Evolutionary conservation across 2,113 vertebrate genomes (phyloP).

Genomic region (Gasterosteus aculeatus): DNA sequence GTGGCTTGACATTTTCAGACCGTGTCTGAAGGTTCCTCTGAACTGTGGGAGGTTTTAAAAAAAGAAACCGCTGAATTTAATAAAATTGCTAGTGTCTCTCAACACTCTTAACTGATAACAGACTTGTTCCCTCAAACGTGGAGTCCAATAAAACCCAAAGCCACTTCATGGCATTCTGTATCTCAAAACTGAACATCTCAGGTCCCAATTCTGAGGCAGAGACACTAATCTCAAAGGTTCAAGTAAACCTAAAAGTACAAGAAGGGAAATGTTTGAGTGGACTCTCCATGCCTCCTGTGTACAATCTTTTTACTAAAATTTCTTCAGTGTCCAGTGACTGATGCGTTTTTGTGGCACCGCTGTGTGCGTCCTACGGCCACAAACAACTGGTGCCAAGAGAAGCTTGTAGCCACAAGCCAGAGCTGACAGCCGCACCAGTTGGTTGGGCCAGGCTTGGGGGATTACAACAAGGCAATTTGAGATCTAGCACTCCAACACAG

Average conservation of each 20-base stretch:
- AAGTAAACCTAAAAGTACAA: not conserved
- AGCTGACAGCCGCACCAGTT: slow-evolving; percentile 60
- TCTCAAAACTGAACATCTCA: not conserved
- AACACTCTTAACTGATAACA: not conserved
- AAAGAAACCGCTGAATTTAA: slow-evolving; percentile 38
- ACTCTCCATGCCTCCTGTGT: not conserved
- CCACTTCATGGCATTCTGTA: not conserved
- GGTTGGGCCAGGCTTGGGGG: slow-evolving; percentile 68
- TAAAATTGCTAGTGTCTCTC: not conserved
- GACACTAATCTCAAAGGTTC: not conserved
- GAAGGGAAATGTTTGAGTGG: not conserved
- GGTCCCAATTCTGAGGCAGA: not conserved
- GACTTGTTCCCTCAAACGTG: slow-evolving; percentile 13
- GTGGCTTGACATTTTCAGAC: slow-evolving; percentile 71
- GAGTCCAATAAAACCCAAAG: not conserved
- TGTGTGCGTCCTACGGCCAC: slow-evolving; percentile 47
- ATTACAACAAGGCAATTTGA: slow-evolving; percentile 69
- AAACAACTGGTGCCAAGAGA: slow-evolving; percentile 64
- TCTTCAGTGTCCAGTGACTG: slow-evolving; percentile 18
- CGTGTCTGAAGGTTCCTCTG: slow-evolving; percentile 59
- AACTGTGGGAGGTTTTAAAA: slow-evolving; percentile 31
- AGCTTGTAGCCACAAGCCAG: slow-evolving; percentile 59
- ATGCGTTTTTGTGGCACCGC: slow-evolving; percentile 42
- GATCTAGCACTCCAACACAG: slow-evolving; percentile 61
- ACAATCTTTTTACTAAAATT: slow-evolving; percentile 15